phyloP scores from a whole-genome alignment of 2,113 vertebrate species.

The Pygoscelis antarcticus region DNA sequence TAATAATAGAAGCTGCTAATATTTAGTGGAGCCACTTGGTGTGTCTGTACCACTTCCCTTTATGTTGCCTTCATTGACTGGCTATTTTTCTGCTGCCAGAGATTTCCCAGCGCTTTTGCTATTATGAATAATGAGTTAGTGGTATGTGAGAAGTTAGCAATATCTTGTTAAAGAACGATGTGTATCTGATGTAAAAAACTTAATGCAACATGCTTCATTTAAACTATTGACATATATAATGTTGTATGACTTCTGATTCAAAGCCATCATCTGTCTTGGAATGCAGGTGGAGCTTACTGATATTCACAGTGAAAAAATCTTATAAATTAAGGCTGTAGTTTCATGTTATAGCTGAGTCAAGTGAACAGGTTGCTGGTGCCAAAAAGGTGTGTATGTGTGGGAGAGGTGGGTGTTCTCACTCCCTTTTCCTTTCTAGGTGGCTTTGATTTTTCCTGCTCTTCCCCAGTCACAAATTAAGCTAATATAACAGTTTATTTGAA shows the following conservation, averaged over 20 bases:
- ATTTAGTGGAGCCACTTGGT: not conserved
- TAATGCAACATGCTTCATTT: not conserved
- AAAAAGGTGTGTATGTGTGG: not conserved
- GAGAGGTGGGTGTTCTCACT: not conserved
- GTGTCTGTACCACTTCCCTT: not conserved
- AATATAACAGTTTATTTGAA: not conserved
- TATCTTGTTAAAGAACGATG: not conserved
- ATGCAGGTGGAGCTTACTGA: not conserved
- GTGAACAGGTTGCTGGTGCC: not conserved
- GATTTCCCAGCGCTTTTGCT: not conserved
- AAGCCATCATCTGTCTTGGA: not conserved
- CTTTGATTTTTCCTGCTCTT: not conserved
- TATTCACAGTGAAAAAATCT: not conserved
- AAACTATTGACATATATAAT: not conserved
- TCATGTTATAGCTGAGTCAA: not conserved
- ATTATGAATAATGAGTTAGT: not conserved
- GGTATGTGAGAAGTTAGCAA: not conserved
- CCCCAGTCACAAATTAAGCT: not conserved
- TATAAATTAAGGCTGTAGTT: not conserved
- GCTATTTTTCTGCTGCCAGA: not conserved
- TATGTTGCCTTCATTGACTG: not conserved
- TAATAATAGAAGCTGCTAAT: not conserved
- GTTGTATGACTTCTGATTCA: not conserved
- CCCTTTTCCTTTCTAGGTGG: not conserved
- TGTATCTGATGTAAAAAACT: not conserved